Conservation (phyloP, 1,140 invertebrate genomes). For the Mamestra configurata region DNA sequence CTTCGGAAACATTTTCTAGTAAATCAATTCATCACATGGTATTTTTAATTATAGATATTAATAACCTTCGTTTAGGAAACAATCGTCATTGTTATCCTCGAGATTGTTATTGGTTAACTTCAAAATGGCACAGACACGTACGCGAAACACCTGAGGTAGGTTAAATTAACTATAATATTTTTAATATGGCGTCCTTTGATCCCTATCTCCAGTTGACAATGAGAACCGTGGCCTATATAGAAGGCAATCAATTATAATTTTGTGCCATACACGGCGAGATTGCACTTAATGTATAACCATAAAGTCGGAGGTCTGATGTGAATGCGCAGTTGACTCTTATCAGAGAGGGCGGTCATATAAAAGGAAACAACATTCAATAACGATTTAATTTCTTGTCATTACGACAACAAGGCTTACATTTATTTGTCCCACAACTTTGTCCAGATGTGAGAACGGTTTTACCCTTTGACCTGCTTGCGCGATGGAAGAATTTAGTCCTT, state of each 20-base stretch:
- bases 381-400: constrained; percentile 65
- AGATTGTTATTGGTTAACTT: background rate
- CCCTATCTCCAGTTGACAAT: constrained; percentile 62
- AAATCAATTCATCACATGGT: background rate
- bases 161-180: background rate
- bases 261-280: constrained; percentile 64
- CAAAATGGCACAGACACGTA: background rate
- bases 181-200: constrained; percentile 54
- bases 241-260: constrained; percentile 68
- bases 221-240: constrained; percentile 69
- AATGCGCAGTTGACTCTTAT: constrained; percentile 70
- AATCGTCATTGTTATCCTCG: background rate
- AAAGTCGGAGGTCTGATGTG: constrained; percentile 55
- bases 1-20: background rate
- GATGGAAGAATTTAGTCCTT: constrained; percentile 68
- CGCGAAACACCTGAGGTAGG: background rate
- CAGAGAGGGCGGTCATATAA: constrained; percentile 73
- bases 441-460: constrained; percentile 70
- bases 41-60: background rate
- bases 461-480: constrained; percentile 72
- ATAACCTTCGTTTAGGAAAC: constrained; percentile 11
- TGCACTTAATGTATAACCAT: constrained; percentile 67
- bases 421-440: constrained; percentile 54
- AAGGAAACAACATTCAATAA: constrained; percentile 65
- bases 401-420: constrained; percentile 69